Conservation (phyloP, 1,140 invertebrate species). For the Cherax quadricarinatus region DNA sequence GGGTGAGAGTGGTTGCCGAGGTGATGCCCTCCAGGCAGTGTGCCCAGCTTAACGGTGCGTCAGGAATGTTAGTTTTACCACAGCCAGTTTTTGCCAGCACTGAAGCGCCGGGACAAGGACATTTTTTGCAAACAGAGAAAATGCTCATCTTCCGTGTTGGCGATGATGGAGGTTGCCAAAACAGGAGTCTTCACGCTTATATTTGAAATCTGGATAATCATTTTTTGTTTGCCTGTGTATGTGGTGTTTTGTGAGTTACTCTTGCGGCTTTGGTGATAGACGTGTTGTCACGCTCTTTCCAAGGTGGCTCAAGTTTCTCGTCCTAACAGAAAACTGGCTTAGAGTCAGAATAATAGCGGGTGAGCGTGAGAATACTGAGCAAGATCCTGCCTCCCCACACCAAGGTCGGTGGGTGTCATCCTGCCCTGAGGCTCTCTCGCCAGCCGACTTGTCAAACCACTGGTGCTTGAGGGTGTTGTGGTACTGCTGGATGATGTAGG, state of each 20-base stretch:
- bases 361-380: slow-evolving; percentile 18
- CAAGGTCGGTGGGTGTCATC: slow-evolving; percentile 31
- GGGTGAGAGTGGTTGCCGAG: not conserved
- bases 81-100: slow-evolving; percentile 10
- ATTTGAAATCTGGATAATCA: too few species aligned
- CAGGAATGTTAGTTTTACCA: not conserved
- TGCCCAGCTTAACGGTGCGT: not conserved
- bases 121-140: not conserved
- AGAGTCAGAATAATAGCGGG: not conserved
- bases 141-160: slow-evolving; percentile 41
- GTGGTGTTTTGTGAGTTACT: not conserved
- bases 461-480: not conserved
- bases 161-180: not conserved
- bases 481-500: not conserved
- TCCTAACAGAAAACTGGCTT: not conserved
- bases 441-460: not conserved
- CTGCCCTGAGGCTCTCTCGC: not conserved
- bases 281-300: not conserved
- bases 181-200: not conserved
- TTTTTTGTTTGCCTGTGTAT: too few species aligned
- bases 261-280: not conserved
- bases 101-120: slow-evolving; percentile 35
- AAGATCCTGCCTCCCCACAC: not conserved
- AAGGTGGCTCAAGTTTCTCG: not conserved
- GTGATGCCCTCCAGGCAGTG: not conserved